Evolutionary conservation across 2,888 invertebrate species (phyloP).

Genomic region (Periphyllus acericola): DNA sequence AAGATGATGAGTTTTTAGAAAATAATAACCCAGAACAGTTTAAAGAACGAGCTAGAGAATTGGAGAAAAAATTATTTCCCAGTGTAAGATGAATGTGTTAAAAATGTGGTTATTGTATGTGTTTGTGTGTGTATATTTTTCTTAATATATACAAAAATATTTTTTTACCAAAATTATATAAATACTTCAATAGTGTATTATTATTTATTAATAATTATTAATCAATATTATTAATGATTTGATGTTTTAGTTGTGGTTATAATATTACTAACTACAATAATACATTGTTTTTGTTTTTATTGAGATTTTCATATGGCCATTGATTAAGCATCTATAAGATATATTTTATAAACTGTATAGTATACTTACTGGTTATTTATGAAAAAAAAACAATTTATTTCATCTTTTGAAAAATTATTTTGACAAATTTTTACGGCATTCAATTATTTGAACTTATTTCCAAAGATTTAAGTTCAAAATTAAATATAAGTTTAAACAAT

Average conservation of each 20-base stretch:
- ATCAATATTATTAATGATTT: too few relatives aligned
- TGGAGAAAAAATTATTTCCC: conserved; percentile 79
- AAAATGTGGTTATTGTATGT: conserved; percentile 44
- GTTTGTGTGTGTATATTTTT: conserved; percentile 40
- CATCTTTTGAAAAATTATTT: background rate
- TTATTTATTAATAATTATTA: too few relatives aligned
- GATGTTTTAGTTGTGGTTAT: too few relatives aligned
- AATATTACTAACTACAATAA: too few relatives aligned
- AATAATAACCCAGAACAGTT: conserved; percentile 73
- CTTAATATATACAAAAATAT: conserved; percentile 29
- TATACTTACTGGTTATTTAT: too few relatives aligned
- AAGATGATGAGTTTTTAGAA: conserved; percentile 48
- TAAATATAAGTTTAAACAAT: background rate
- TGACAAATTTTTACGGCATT: background rate
- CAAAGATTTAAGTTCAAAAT: background rate
- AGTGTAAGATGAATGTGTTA: conserved; percentile 73
- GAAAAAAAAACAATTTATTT: too few relatives aligned
- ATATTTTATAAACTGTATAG: too few relatives aligned
- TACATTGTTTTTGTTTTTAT: too few relatives aligned
- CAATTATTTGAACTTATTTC: conserved; percentile 8
- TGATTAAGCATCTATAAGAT: too few relatives aligned
- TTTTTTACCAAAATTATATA: too few relatives aligned
- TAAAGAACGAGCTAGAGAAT: conserved; percentile 83
- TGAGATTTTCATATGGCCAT: too few relatives aligned
- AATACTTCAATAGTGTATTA: too few relatives aligned